These are phyloP conservation scores for Catocala sponsa DNA, from an alignment of 2,888 invertebrate species.

Conservation along the genomic window DNA sequence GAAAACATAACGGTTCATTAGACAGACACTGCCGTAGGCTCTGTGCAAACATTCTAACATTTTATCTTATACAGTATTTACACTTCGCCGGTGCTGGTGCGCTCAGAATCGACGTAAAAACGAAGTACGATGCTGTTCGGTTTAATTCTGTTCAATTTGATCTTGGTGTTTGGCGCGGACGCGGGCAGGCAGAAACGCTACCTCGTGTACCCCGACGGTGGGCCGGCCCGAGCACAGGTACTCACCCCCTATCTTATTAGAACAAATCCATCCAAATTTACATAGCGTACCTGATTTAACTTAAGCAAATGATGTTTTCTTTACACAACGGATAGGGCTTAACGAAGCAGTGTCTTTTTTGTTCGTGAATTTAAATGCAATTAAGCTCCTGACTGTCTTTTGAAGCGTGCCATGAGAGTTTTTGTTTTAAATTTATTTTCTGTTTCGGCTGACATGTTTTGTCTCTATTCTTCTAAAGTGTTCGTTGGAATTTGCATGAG, in stretches of 20 bases:
- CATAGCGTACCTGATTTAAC: slow-evolving; percentile 74
- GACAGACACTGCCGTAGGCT: slow-evolving; percentile 69
- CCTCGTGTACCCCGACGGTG: slow-evolving; percentile 88
- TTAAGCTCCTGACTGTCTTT: slow-evolving; percentile 74
- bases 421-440: slow-evolving; percentile 45
- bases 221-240: slow-evolving; percentile 89
- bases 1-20: slow-evolving; percentile 88
- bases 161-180: slow-evolving; percentile 58
- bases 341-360: slow-evolving; percentile 83
- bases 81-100: slow-evolving; percentile 63
- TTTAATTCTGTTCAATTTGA: slow-evolving; percentile 75
- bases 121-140: slow-evolving; percentile 64
- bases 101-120: slow-evolving; percentile 56
- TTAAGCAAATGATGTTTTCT: slow-evolving; percentile 83
- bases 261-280: slow-evolving; percentile 71
- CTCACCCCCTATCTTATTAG: slow-evolving; percentile 52
- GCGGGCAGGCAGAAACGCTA: slow-evolving; percentile 82
- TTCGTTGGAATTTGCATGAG: slow-evolving; percentile 19
- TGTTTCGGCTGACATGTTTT: slow-evolving; percentile 33
- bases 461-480: slow-evolving; percentile 24
- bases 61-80: slow-evolving; percentile 77
- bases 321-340: slow-evolving; percentile 75
- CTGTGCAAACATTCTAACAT: slow-evolving; percentile 75
- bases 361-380: slow-evolving; percentile 84
- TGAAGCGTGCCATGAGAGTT: slow-evolving; percentile 62